Conservation (phyloP, 2,888 invertebrate species). For the Eupeodes latifasciatus region DNA sequence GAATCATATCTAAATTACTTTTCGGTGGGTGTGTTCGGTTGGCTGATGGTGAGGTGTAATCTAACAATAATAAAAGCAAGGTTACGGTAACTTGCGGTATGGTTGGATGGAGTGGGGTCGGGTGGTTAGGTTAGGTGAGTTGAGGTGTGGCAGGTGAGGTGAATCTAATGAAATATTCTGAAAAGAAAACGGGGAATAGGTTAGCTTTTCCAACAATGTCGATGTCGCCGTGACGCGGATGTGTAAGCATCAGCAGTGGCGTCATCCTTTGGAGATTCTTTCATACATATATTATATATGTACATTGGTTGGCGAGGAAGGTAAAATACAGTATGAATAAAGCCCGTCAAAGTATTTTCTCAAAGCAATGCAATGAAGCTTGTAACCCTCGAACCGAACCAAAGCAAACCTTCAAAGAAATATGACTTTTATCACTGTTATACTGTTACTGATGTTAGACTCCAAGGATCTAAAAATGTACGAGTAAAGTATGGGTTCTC, state of each 20-base stretch:
- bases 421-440: conserved; percentile 57
- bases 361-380: conserved; percentile 57
- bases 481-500: no score
- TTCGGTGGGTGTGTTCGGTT: conserved; percentile 32
- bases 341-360: conserved; percentile 25
- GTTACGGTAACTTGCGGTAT: neutral
- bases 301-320: neutral
- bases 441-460: neutral
- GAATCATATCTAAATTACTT: conserved; percentile 66
- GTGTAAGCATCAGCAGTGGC: neutral
- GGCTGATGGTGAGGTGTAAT: conserved; percentile 8
- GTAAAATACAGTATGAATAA: conserved; percentile 33
- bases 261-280: conserved; percentile 33
- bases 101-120: neutral
- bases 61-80: conserved; percentile 47
- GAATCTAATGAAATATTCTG: conserved; percentile 58
- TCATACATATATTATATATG: neutral
- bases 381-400: conserved; percentile 40
- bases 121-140: neutral
- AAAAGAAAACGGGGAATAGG: conserved; percentile 33
- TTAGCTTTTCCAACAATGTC: conserved; percentile 18
- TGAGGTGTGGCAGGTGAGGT: conserved; percentile 11
- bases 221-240: neutral
- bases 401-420: conserved; percentile 41
- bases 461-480: neutral